These are phyloP conservation scores for Myrmecophaga tridactyla DNA, from an alignment of 2,113 vertebrate genomes.

Conservation along the genomic window DNA sequence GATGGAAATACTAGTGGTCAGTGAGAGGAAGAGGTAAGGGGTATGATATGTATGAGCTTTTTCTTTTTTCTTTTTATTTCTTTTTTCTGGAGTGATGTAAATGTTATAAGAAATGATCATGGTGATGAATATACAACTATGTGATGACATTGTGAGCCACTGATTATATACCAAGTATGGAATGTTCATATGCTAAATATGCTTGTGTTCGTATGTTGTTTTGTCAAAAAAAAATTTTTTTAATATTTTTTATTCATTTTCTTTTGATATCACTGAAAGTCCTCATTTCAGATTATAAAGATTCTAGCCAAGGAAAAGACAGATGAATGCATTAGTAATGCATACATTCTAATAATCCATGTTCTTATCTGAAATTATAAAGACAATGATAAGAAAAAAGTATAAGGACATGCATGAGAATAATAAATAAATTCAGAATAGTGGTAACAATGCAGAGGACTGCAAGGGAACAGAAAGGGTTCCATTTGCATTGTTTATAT, in stretches of 20 bases:
- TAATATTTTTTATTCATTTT: neutral
- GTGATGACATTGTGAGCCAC: too few relatives aligned
- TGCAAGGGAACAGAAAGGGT: neutral
- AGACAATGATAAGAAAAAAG: neutral
- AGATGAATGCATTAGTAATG: neutral
- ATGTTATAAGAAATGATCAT: too few relatives aligned
- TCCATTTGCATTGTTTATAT: neutral
- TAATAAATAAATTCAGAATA: neutral
- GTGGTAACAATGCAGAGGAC: neutral
- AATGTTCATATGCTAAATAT: too few relatives aligned
- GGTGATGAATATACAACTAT: too few relatives aligned
- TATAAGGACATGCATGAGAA: neutral
- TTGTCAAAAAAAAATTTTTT: neutral
- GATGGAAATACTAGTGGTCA: too few relatives aligned
- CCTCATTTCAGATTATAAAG: neutral
- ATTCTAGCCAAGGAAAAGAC: neutral
- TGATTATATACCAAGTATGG: too few relatives aligned
- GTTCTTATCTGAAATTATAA: neutral
- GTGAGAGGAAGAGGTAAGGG: too few relatives aligned
- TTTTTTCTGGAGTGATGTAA: too few relatives aligned
- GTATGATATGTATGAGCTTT: too few relatives aligned
- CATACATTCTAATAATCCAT: neutral
- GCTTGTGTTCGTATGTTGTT: too few relatives aligned
- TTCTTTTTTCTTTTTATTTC: too few relatives aligned
- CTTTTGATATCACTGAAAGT: slow-evolving; percentile 2